Percentiles rank a stretch among this genome's conserved stretches.
phyloP scores from a whole-genome alignment of 2,797 vertebrate species.

The Limnodromus scolopaceus region DNA sequence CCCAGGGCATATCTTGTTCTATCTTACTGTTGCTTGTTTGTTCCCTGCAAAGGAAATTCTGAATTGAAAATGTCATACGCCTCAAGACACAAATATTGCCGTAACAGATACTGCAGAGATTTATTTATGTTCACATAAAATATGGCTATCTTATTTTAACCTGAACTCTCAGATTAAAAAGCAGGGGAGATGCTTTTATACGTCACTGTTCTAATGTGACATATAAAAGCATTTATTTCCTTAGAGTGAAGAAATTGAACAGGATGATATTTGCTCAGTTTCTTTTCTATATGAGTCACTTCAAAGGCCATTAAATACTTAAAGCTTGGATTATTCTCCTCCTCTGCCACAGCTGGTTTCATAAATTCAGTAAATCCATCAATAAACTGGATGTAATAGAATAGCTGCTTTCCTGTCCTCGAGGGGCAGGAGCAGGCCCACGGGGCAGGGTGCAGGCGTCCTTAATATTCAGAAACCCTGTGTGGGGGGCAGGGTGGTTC shows the following conservation, averaged over 20 bases:
- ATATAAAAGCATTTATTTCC: constrained; percentile 24
- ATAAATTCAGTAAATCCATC: not conserved
- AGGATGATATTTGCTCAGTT: constrained; percentile 32
- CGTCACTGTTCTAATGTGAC: not conserved
- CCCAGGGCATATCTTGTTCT: constrained; percentile 26
- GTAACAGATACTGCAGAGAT: not conserved
- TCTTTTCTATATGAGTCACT: not conserved
- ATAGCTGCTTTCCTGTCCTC: not conserved
- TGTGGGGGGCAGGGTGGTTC: not conserved
- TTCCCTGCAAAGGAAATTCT: not conserved
- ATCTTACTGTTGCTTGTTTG: constrained; percentile 11
- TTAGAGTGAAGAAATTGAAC: not conserved
- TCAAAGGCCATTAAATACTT: constrained; percentile 7
- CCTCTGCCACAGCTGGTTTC: not conserved
- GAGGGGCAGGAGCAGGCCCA: not conserved
- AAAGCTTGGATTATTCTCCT: not conserved
- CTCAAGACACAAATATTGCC: constrained; percentile 25
- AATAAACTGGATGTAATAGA: not conserved
- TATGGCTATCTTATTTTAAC: constrained; percentile 6
- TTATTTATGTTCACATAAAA: not conserved
- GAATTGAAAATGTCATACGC: constrained; percentile 36
- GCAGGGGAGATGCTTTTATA: not conserved
- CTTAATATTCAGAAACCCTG: fast-evolving
- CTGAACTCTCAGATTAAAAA: not conserved
- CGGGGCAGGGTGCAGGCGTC: not conserved